Evolutionary conservation across 2,113 vertebrate species (phyloP).

Genomic region (Prochilodus magdalenae): DNA sequence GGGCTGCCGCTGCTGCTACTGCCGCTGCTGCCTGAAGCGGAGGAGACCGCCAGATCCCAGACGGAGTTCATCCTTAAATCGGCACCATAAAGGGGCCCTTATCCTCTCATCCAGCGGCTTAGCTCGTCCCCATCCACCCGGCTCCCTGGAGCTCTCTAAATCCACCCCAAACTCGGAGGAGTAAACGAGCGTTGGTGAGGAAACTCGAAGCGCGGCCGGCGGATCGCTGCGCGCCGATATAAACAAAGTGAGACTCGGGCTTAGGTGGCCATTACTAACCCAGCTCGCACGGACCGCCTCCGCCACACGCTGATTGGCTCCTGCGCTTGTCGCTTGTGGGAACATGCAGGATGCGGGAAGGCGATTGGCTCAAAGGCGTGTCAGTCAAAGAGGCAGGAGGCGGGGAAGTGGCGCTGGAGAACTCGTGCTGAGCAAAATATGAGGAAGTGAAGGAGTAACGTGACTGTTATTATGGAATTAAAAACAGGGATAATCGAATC

Average conservation of each 20-base stretch:
- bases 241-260: conserved; percentile 75
- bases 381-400: conserved; percentile 52
- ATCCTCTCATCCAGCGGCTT: conserved; percentile 69
- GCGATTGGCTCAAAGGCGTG: conserved; percentile 56
- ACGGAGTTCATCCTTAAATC: conserved; percentile 84
- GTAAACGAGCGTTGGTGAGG: background rate
- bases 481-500: background rate
- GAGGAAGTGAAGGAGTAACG: conserved; percentile 72
- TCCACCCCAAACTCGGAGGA: background rate
- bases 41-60: conserved; percentile 78
- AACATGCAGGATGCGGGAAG: background rate
- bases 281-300: conserved; percentile 57
- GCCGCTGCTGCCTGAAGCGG: conserved; percentile 75
- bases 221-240: conserved; percentile 57
- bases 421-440: conserved; percentile 60
- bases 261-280: conserved; percentile 71
- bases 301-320: conserved; percentile 57
- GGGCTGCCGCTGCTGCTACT: conserved; percentile 49
- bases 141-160: conserved; percentile 15
- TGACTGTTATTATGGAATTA: conserved; percentile 52
- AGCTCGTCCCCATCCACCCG: conserved; percentile 56
- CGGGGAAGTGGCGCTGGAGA: conserved; percentile 28
- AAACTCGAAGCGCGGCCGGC: conserved; percentile 1
- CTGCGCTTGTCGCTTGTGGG: conserved; percentile 37
- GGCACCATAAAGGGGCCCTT: conserved; percentile 57